Evolutionary conservation across 2,113 vertebrate species (phyloP).

Genomic region (Seriola aureovittata): DNA sequence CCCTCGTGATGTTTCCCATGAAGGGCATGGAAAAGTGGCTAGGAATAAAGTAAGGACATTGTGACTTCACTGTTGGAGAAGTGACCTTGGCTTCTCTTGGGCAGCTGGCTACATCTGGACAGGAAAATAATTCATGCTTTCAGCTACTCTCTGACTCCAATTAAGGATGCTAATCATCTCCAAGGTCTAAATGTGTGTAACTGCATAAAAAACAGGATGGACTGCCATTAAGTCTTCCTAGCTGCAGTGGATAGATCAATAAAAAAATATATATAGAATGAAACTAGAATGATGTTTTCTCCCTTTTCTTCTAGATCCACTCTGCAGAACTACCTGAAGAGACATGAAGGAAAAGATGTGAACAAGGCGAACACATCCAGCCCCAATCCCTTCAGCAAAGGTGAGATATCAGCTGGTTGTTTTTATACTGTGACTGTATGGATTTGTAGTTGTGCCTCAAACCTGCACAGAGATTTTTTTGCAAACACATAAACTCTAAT

Average conservation of each 20-base stretch:
- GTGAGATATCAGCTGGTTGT: conserved; percentile 72
- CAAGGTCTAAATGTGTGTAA: background rate
- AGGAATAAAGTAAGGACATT: too few species aligned
- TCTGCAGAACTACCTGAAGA: conserved; percentile 92
- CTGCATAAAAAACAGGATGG: background rate
- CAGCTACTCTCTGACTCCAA: too few species aligned
- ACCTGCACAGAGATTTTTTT: too few species aligned
- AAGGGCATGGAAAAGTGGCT: background rate
- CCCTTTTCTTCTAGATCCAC: conserved; percentile 85
- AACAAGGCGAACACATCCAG: conserved; percentile 46
- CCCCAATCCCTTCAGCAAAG: conserved; percentile 89
- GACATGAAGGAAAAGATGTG: conserved; percentile 83
- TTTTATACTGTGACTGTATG: background rate
- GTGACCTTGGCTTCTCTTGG: too few species aligned
- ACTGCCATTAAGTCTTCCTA: too few species aligned
- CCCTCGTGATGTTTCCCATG: background rate
- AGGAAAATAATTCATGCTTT: background rate
- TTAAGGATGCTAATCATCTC: too few species aligned
- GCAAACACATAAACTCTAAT: too few species aligned
- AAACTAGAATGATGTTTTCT: background rate
- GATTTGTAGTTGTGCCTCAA: background rate
- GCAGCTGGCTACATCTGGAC: background rate
- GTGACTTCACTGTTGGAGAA: too few species aligned
- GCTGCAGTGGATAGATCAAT: background rate
- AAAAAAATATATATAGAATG: background rate